A percentile compares a stretch with the other conserved stretches of the same genome.
Conservation (phyloP, 2,113 vertebrate genomes). For the Pterocles burchelli region DNA sequence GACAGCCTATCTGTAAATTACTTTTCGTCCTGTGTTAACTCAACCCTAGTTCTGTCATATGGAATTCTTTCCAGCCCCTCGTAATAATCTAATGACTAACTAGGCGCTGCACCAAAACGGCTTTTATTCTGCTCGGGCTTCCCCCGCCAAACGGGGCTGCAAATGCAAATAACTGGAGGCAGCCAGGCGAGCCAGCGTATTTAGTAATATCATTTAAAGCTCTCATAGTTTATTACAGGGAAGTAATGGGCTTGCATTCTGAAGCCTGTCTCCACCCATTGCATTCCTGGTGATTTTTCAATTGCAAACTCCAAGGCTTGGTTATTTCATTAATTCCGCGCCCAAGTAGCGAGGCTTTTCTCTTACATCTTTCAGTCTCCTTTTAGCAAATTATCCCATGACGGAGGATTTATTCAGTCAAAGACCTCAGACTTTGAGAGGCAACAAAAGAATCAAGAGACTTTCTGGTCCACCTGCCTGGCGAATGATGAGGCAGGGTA, state of each 20-base stretch:
- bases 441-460: slow-evolving; percentile 99
- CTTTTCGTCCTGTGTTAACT: slow-evolving; percentile 99
- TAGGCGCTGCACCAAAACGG: slow-evolving; percentile 75
- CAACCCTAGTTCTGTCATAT: slow-evolving; percentile 99
- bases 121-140: slow-evolving; percentile 71
- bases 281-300: slow-evolving; percentile 86
- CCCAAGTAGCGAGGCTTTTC: slow-evolving; percentile 82
- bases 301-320: slow-evolving; percentile 81
- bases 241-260: slow-evolving; percentile 70
- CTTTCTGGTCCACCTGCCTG: slow-evolving; percentile 99
- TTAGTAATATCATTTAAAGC: slow-evolving; percentile 69
- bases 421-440: slow-evolving; percentile 87
- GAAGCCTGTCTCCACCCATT: slow-evolving; percentile 79
- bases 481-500: slow-evolving; percentile 94
- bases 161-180: slow-evolving; percentile 67
- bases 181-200: slow-evolving; percentile 44
- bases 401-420: slow-evolving; percentile 95
- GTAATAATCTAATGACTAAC: slow-evolving; percentile 97
- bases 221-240: slow-evolving; percentile 69
- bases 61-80: slow-evolving; percentile 92
- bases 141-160: slow-evolving; percentile 57
- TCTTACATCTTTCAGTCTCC: slow-evolving; percentile 84
- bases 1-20: slow-evolving; percentile 99
- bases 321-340: slow-evolving; percentile 89
- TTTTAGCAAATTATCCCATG: slow-evolving; percentile 97